These are phyloP conservation scores for Buphagus erythrorhynchus DNA, from an alignment of 2,797 vertebrate genomes.

Conservation along the genomic window DNA sequence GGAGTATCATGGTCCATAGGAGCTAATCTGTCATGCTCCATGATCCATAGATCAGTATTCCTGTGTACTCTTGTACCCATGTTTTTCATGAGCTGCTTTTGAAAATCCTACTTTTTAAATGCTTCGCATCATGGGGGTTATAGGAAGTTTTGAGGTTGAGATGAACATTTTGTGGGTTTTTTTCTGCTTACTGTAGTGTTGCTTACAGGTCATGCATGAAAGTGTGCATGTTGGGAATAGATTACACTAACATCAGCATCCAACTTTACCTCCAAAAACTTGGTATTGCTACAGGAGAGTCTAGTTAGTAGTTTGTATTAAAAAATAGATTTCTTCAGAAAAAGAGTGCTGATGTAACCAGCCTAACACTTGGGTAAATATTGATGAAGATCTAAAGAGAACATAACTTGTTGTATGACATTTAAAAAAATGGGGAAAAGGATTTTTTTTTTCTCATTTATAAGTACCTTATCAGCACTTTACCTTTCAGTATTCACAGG, in stretches of 20 bases:
- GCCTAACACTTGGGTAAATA: background rate
- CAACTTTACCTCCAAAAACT: background rate
- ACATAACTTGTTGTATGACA: background rate
- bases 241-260: background rate
- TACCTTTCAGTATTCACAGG: background rate
- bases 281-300: background rate
- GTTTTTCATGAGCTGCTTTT: background rate
- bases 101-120: background rate
- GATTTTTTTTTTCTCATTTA: background rate
- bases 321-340: background rate
- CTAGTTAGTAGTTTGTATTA: background rate
- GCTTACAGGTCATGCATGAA: background rate
- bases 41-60: background rate
- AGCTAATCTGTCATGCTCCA: background rate
- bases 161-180: background rate
- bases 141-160: background rate
- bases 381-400: background rate
- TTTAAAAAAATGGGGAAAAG: background rate
- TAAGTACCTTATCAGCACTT: background rate
- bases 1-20: background rate
- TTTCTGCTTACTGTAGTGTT: background rate
- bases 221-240: background rate
- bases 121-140: fast-evolving
- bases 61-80: background rate
- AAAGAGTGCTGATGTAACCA: background rate